Conservation (phyloP, 2,113 vertebrate species). For the Mesocricetus auratus region DNA sequence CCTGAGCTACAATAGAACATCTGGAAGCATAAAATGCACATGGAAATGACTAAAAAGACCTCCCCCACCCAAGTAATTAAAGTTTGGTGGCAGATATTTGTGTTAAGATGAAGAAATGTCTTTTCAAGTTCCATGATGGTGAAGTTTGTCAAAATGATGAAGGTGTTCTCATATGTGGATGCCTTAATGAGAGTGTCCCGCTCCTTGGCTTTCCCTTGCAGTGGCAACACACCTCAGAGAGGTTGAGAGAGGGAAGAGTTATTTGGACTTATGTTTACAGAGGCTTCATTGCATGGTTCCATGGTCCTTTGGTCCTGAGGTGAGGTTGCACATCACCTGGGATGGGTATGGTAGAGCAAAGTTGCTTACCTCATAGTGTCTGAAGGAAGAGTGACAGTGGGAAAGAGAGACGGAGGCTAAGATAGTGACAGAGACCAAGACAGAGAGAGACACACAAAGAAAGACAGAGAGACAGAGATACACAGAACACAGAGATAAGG, state of each 20-base stretch:
- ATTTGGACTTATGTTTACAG: background rate
- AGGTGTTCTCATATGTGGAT: constrained; percentile 5
- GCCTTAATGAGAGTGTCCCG: background rate
- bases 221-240: background rate
- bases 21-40: constrained; percentile 72
- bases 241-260: background rate
- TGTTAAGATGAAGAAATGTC: constrained; percentile 55
- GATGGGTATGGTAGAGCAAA: background rate
- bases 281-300: background rate
- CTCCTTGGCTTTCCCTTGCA: background rate
- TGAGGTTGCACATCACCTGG: background rate
- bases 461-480: background rate
- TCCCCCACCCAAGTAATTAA: constrained; percentile 24
- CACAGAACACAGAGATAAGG: background rate
- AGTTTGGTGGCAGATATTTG: constrained; percentile 57
- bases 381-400: background rate
- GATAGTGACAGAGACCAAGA: no score
- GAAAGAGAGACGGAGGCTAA: background rate
- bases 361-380: background rate
- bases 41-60: constrained; percentile 66
- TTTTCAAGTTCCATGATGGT: constrained; percentile 16
- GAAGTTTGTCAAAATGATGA: constrained; percentile 21
- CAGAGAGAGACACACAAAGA: no score
- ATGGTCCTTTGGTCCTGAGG: background rate
- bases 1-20: constrained; percentile 64